These are phyloP conservation scores for Phthorimaea operculella DNA, from an alignment of 1,140 invertebrate species.

Conservation along the genomic window DNA sequence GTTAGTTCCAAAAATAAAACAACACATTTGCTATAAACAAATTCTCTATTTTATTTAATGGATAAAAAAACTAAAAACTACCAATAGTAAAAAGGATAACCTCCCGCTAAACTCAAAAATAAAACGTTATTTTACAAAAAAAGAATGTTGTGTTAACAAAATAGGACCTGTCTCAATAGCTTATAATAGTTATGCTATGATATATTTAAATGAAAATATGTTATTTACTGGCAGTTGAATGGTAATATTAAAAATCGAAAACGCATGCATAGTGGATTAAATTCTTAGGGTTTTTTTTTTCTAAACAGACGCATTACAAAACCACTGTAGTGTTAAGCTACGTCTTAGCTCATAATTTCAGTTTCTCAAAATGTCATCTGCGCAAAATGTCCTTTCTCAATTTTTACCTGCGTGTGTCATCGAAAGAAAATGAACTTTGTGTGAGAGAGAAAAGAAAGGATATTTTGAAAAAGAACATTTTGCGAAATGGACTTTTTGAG, in stretches of 20 bases:
- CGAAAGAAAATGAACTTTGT: no score
- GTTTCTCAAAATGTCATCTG: no score
- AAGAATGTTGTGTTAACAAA: conserved; percentile 31
- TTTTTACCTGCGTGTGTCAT: no score
- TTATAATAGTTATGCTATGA: conserved; percentile 12
- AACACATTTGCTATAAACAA: conserved; percentile 36
- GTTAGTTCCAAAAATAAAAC: no score
- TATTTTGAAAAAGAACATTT: background rate
- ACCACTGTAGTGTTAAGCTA: no score
- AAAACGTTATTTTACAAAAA: conserved; percentile 30
- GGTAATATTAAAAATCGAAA: background rate
- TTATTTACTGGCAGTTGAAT: conserved; percentile 6
- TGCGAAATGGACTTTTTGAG: no score
- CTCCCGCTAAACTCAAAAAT: conserved; percentile 24
- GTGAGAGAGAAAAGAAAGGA: no score
- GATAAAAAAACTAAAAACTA: conserved; percentile 52
- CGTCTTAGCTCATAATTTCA: no score
- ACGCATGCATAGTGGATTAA: no score
- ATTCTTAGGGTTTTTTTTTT: background rate
- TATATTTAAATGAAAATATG: background rate
- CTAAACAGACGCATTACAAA: no score
- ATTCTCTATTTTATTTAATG: conserved; percentile 43
- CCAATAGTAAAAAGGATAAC: conserved; percentile 40
- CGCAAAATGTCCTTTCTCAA: no score
- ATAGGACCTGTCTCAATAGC: conserved; percentile 13